Base-by-base conservation (phyloP, 23 tunicate species). In the Trididemnum clinides region DNA sequence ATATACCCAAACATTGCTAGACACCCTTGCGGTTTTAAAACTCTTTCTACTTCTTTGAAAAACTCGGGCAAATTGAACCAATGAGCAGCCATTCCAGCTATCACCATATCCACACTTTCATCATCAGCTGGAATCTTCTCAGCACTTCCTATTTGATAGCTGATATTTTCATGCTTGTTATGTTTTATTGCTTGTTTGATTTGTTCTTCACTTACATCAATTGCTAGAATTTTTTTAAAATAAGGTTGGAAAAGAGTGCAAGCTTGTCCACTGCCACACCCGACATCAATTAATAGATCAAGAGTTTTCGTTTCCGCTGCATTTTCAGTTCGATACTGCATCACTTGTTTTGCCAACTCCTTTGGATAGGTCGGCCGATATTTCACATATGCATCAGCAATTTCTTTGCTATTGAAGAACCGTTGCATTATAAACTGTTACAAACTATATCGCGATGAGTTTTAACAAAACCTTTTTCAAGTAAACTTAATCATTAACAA, bases 11-110 rank as follows among this genome's bases (percentile, higher is more conserved):
- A 86, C 0, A 84, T 10, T 4, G 80, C 96, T 33, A 91, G 25
- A 51, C 90, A 87, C 6, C 96, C 96, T 0, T 37, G 50, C 10
- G 90, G 87, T 70, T 91, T 91, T 63, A 91, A 50, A 37, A 91
- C 96, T 0, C 96, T 65, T 72, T 35, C 33, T 21, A 71, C 57
- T 86, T 91, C 96, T 25, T 37, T 21, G 19, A 72, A 86, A 51
- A 91, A 91, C 34, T 82, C 73, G 0, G 85, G 73, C 35, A 86
- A 82, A 77, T 91, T 88, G 33, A 82, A 72, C 96, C 96, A 91
- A 72, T 91, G 96, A 25, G 82, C 72, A 0, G 96, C 90, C 39
- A 62, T 66, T 26, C 88, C 96, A 64, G 81, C 39, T 38, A 84
- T 71, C 21, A 91, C n/a, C 85, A 91, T 21, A 63, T 91, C 96